Percentiles rank a stretch among this genome's conserved stretches.
These are phyloP conservation scores for Oenanthe oenanthe DNA, from an alignment of 2,113 vertebrate genomes.

Conservation along the genomic window DNA sequence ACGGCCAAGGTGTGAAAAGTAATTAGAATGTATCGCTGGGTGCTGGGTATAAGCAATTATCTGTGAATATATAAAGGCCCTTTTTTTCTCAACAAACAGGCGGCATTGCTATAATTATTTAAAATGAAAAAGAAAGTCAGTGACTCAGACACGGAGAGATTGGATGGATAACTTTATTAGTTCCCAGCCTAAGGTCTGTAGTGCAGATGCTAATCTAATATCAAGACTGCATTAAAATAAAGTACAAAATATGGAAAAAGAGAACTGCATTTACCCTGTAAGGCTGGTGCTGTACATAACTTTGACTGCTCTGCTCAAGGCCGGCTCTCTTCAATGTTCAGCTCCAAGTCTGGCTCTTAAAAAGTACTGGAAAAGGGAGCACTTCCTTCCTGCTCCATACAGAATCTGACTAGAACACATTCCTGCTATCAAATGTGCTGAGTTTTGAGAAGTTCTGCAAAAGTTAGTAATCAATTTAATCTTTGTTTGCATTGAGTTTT, in stretches of 20 bases:
- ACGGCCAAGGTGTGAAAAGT: conserved; percentile 57
- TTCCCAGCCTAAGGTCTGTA: conserved; percentile 51
- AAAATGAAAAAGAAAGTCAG: conserved; percentile 66
- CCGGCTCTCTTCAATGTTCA: neutral
- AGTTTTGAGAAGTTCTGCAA: neutral
- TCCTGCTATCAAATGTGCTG: neutral
- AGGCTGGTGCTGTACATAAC: neutral
- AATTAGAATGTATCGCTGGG: conserved; percentile 64
- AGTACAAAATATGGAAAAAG: conserved; percentile 43
- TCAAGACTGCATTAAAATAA: conserved; percentile 48
- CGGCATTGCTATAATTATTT: conserved; percentile 61
- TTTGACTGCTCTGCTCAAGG: neutral
- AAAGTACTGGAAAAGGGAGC: neutral
- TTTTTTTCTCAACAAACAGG: conserved; percentile 62
- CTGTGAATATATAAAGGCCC: conserved; percentile 56
- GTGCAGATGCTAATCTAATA: conserved; percentile 68
- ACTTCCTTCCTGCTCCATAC: neutral
- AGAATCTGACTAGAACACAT: neutral
- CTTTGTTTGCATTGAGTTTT: neutral
- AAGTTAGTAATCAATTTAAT: neutral
- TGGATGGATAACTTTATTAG: conserved; percentile 69
- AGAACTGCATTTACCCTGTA: neutral
- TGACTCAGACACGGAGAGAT: conserved; percentile 52
- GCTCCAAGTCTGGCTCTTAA: neutral
- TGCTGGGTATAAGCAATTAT: conserved; percentile 45